Base-by-base conservation (phyloP, 2,113 vertebrate genomes). In the Poecilia latipinna region DNA sequence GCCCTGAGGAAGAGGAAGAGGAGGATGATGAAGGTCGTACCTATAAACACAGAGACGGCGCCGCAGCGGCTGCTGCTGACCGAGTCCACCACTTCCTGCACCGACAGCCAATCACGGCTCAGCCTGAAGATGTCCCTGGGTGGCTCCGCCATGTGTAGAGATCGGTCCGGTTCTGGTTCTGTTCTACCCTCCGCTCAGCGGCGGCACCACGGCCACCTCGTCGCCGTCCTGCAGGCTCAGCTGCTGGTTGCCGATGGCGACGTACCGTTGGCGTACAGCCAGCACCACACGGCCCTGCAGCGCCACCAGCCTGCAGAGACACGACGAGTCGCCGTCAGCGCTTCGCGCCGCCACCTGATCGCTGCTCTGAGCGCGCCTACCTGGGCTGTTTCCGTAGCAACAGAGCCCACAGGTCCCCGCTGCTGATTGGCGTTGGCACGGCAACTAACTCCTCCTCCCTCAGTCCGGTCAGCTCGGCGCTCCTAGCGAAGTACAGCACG, bases 151-250 rank as follows among this genome's bases (percentile, higher is more conserved):
- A 75, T 69, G 33, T 73, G 44, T 37, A 57, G 63, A 4, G 2
- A 62, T 17, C 10, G 22, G 19, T 44, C 13, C 6, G 12, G 12
- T 44, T 72, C 57, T 3, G 19, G 6, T 17, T 0, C 17, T 24
- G 32, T 37, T 64, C 71, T 96, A 99, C 8, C 98, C 98, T 82
- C 97, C 98, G 15, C 97, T 99, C 39, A 99, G 96, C 0, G 98
- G 98, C 24, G 97, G 97, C 73, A 99, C 97, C 75, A 99, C 82
- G 0, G 97, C 98, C n/a, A 99, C 90, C 91, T 99, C 97, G 68
- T 99, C 97, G 31, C 97, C 96, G 2, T 96, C 87, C 3, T 86
- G 90, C 54, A 99, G 91, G 11, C 80, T 88, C 76, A 99, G 77
- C 4, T 91, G 73, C 71, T 97, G 95, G 75, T 97, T 93, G 48